Conservation (phyloP, 2,113 vertebrate species). For the Raphicerus campestris region DNA sequence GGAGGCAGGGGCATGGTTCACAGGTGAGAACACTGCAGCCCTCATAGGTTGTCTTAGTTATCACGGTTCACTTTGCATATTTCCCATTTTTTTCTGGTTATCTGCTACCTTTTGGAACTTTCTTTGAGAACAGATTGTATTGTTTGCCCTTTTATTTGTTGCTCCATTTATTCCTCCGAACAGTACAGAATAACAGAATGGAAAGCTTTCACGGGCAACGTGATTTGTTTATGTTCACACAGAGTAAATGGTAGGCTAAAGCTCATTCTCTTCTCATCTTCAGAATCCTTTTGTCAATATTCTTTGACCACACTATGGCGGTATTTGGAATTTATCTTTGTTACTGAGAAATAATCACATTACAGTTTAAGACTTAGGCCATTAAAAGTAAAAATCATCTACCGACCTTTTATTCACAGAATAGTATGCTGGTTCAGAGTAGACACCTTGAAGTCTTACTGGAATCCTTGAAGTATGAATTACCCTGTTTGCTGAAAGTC, state of each 20-base stretch:
- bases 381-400: background rate
- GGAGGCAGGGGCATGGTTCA: background rate
- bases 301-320: background rate
- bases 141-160: background rate
- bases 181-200: background rate
- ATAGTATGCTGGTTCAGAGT: background rate
- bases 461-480: background rate
- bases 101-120: background rate
- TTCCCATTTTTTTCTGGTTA: background rate
- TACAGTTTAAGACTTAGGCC: background rate
- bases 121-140: background rate
- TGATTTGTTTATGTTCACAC: background rate
- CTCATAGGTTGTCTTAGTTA: background rate
- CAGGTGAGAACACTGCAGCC: background rate
- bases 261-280: background rate
- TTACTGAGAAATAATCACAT: background rate
- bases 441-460: background rate
- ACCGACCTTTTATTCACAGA: background rate
- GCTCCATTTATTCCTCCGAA: background rate
- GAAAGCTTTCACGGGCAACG: background rate
- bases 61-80: background rate
- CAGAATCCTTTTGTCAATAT: background rate
- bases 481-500: background rate
- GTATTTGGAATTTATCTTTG: constrained; percentile 5
- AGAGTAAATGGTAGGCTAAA: background rate